Base-by-base conservation (phyloP, 2,797 vertebrate species). In the Gastrophryne carolinensis region DNA sequence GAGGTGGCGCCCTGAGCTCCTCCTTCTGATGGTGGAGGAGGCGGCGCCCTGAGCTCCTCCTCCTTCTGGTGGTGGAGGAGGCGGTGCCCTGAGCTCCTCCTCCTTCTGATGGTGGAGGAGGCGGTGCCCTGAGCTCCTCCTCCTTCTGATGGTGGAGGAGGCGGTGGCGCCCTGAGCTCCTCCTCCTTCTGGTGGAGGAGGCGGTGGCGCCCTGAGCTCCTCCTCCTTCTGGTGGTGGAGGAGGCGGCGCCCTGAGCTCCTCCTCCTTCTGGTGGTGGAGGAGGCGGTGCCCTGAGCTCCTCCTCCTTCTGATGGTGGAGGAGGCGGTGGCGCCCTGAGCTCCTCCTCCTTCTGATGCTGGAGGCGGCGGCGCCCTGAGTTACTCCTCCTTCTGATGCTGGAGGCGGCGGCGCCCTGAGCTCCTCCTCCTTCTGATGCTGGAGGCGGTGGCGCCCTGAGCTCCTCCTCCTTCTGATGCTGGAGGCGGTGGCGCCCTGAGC, bases 391-490 rank as follows among this genome's bases (percentile, higher is more conserved):
- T 4, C 1, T 0, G 1, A 12, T 21, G 15, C 4, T 1, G 21
- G n/a, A 5, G 32, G 23, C 5, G 6, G 3, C 5, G 19, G 44
- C 8, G 15, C 9, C 9, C 35, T 7, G 67, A 5, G 6, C 21
- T 9, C 3, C 2, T 30, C 34, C 26, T 23, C 24, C 53, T 21
- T 15, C 63, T 10, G n/a, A n/a, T n/a, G n/a, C n/a, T n/a, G n/a
- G n/a, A n/a, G n/a, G n/a, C n/a, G n/a, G n/a, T 2, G 3, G 7
- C 12, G n/a, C 10, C 9, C 2, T 10, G 39, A n/a, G 13, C 7
- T 13, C 4, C n/a, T 50, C 15, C 1, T n/a, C 2, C n/a, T n/a
- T n/a, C 1, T 0, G 1, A 12, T 21, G 15, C 4, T 1, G 21
- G n/a, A 5, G 32, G 23, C 5, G 6, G 3, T 4, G 19, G 44